Evolutionary conservation across 2,888 invertebrate species (phyloP), one percentile per base, ranked within the genome.

Genomic region (Meandrusa payeni): DNA sequence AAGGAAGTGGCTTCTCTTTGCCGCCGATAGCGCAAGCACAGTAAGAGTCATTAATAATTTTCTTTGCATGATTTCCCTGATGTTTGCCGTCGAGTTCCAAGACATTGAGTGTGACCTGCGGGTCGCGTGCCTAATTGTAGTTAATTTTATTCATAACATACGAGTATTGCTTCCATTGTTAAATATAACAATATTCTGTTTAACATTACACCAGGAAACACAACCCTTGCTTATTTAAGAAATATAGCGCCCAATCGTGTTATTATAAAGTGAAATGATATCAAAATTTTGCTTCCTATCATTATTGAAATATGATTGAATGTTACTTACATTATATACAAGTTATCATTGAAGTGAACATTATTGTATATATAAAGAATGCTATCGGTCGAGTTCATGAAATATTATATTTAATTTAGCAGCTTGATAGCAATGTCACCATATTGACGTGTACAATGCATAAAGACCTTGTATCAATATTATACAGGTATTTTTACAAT

Each of bases 61-160:
- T n/a, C 17, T 38, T 26, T 33, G 33, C 38, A 44, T 39, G 13
- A 33, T 44, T 15, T 44, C 32, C 12, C 33, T 38, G 2, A 22
- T 12, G 17, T 15, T 22, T 10, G 2, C 27, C 2, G 44, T 38
- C 17, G 33, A 11, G 39, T 44, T 33, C 2, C 38, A 12, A 7
- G 27, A 44, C 38, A 44, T 39, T 39, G 22, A 17, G 31, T n/a
- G n/a, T 5, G 6, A 12, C 24, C 7, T 5, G 11, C 33, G 0
- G 10, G 43, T 31, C 43, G 43, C 31, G 32, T 38, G 37, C 43
- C 32, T 19, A 44, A 33, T 44, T 33, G 32, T 39, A 44, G 22
- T 11, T n/a, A n/a, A n/a, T n/a, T n/a, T n/a, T n/a, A n/a, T n/a
- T n/a, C n/a, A n/a, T n/a, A n/a, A n/a, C n/a, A n/a, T n/a, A n/a